Evolutionary conservation across 2,113 vertebrate species (phyloP).

Genomic region (Epinephelus lanceolatus): DNA sequence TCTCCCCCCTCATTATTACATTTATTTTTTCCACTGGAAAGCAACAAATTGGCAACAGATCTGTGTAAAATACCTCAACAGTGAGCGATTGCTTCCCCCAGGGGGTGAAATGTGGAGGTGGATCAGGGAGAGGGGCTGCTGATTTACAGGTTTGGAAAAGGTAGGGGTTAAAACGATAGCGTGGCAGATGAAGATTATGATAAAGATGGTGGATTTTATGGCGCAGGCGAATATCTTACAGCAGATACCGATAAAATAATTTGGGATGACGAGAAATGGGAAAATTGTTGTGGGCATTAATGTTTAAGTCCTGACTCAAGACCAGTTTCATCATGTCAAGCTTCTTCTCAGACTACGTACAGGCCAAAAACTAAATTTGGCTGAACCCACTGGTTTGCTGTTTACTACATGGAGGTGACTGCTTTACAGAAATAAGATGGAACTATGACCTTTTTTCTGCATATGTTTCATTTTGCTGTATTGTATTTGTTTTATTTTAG

Average conservation of each 20-base stretch:
- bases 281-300: slow-evolving; percentile 20
- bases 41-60: slow-evolving; percentile 80
- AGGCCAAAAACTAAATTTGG: background rate
- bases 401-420: background rate
- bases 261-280: slow-evolving; percentile 9
- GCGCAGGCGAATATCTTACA: background rate
- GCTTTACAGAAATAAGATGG: background rate
- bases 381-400: background rate
- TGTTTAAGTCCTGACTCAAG: slow-evolving; percentile 28
- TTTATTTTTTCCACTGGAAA: slow-evolving; percentile 72
- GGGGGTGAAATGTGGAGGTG: slow-evolving; percentile 41
- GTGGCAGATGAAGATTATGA: slow-evolving; percentile 41
- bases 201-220: slow-evolving; percentile 16
- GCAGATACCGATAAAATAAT: slow-evolving; percentile 38
- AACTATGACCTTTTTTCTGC: background rate
- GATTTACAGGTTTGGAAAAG: slow-evolving; percentile 39
- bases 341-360: background rate
- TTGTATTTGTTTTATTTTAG: slow-evolving; percentile 15
- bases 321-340: slow-evolving; percentile 23
- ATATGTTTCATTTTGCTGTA: too few species aligned
- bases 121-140: slow-evolving; percentile 14
- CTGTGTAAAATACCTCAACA: slow-evolving; percentile 63
- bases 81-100: slow-evolving; percentile 44
- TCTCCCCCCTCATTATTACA: slow-evolving; percentile 75
- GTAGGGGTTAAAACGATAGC: slow-evolving; percentile 22